Percentiles rank a stretch among this genome's conserved stretches.
Conservation (phyloP, 1,140 invertebrate species). For the Pseudachorutes palmiensis region DNA sequence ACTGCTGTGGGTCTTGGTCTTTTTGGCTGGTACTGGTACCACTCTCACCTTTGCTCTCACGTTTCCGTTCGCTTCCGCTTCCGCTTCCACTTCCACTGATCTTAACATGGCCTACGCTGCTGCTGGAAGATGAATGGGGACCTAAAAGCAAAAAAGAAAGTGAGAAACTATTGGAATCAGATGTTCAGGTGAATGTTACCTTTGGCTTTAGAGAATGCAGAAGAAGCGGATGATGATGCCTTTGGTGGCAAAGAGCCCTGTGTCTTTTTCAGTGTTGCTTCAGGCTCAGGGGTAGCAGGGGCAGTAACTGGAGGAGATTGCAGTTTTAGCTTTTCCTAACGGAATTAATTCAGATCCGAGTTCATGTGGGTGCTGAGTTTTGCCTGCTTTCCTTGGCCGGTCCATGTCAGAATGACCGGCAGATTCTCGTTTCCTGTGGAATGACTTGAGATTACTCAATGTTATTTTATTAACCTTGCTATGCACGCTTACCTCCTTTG, state of each 20-base stretch:
- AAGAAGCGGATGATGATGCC: neutral
- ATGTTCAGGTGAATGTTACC: no score
- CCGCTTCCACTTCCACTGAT: neutral
- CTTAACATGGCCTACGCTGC: neutral
- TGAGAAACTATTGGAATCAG: no score
- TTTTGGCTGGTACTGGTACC: slow-evolving; percentile 17
- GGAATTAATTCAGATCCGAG: slow-evolving; percentile 28
- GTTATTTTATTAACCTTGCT: no score
- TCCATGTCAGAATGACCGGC: neutral
- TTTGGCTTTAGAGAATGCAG: slow-evolving; percentile 1
- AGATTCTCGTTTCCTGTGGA: no score
- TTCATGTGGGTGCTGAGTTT: slow-evolving; percentile 24
- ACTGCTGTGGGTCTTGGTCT: slow-evolving; percentile 18
- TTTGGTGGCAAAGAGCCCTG: no score
- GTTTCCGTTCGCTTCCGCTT: slow-evolving; percentile 3
- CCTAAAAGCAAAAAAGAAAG: neutral
- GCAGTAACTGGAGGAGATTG: neutral
- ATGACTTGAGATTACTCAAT: no score
- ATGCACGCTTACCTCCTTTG: no score
- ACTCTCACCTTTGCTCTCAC: neutral
- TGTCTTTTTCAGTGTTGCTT: no score
- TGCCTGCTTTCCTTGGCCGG: slow-evolving; percentile 19
- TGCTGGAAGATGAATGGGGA: neutral
- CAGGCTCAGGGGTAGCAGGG: neutral
- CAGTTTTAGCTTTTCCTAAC: slow-evolving; percentile 22